phyloP scores from a whole-genome alignment of 1,140 invertebrate genomes.

The Drosophila truncata region DNA sequence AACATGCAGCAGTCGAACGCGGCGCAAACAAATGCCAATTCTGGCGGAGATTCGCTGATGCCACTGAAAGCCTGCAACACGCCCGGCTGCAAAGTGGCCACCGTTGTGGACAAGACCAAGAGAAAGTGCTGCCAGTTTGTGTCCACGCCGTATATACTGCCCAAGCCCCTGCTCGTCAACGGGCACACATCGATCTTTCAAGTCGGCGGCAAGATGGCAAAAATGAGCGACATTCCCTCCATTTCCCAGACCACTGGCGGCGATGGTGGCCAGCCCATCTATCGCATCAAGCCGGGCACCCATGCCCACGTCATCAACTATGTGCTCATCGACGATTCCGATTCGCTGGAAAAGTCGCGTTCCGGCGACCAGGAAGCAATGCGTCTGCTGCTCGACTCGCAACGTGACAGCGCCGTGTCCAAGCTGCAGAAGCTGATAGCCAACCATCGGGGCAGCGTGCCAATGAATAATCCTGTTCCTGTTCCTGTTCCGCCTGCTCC shows the following conservation, averaged over 20 bases:
- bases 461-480: neutral
- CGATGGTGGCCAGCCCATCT: constrained; percentile 46
- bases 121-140: constrained; percentile 69
- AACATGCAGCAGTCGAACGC: neutral
- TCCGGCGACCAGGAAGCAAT: constrained; percentile 66
- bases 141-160: constrained; percentile 55
- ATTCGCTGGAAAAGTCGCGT: constrained; percentile 68
- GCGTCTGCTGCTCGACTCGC: constrained; percentile 62
- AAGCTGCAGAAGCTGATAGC: constrained; percentile 61
- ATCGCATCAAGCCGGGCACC: constrained; percentile 71
- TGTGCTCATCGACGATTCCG: constrained; percentile 67
- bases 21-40: neutral
- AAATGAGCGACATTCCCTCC: constrained; percentile 51
- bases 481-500: neutral
- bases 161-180: constrained; percentile 65
- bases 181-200: constrained; percentile 68
- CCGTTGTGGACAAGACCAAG: constrained; percentile 65
- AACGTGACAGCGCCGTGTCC: constrained; percentile 57
- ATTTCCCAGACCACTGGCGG: constrained; percentile 9
- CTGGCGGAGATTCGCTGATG: constrained; percentile 1
- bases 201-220: constrained; percentile 66
- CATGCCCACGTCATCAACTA: constrained; percentile 71
- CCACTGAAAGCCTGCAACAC: constrained; percentile 55
- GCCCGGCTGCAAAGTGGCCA: constrained; percentile 55
- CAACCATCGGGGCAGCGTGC: constrained; percentile 32